phyloP scores from a whole-genome alignment of 2,888 invertebrate species.

The Lochmaea capreae region DNA sequence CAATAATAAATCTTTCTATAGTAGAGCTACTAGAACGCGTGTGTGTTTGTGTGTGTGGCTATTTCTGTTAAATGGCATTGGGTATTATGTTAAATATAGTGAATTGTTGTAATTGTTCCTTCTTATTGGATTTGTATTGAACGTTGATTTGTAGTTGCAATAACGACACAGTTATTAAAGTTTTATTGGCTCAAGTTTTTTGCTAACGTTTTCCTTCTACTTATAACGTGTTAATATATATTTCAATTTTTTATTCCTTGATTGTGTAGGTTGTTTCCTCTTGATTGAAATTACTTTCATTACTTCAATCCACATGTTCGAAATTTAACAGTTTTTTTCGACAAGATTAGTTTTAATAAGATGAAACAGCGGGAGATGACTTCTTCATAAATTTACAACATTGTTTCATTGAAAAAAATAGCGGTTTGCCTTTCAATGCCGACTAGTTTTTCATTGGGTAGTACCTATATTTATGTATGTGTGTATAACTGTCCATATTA shows the following conservation, averaged over 20 bases:
- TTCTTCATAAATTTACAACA: too few relatives aligned
- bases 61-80: slow-evolving; percentile 5
- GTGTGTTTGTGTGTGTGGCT: not conserved
- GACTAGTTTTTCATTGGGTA: too few relatives aligned
- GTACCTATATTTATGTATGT: too few relatives aligned
- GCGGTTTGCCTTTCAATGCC: too few relatives aligned
- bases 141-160: slow-evolving; percentile 10
- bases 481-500: not conserved
- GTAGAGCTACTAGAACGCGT: not conserved
- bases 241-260: not conserved
- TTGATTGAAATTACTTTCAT: too few relatives aligned
- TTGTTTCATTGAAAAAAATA: too few relatives aligned
- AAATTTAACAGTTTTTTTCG: too few relatives aligned
- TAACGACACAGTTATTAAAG: not conserved
- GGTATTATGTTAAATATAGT: not conserved
- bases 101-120: not conserved
- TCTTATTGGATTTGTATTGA: not conserved
- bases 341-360: too few relatives aligned
- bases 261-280: not conserved
- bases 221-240: not conserved
- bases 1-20: not conserved
- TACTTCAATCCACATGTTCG: too few relatives aligned
- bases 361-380: too few relatives aligned
- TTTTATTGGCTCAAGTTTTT: not conserved
- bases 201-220: not conserved